Evolutionary conservation across 2,888 invertebrate genomes (phyloP), one percentile per base, ranked within the genome.

Genomic region (Parelbella ahira): DNA sequence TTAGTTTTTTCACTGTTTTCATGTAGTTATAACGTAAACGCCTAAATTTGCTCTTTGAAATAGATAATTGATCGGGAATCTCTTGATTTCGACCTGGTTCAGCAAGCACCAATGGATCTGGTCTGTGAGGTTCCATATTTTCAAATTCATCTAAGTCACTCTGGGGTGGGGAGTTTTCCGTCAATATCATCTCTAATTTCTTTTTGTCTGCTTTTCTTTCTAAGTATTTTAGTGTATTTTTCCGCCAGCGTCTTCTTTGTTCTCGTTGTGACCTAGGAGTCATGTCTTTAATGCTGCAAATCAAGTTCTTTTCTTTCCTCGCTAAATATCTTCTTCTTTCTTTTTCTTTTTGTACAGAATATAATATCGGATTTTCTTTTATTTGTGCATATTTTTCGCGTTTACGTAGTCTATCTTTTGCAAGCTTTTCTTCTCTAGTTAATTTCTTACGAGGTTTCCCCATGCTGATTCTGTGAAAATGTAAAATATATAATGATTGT

Each of bases 301-400:
- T 27, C 13, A 12, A 12, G 5, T 20, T 20, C 6, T 27, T 12
- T 7, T 27, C 12, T 27, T 27, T 11, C 13, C 12, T 6, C 20
- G 3, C 6, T 15, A 15, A 3, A 4, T 15, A 15, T 15, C 15
- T 15, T 4, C 4, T 15, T 4, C 4, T 18, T 32, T 44, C 37
- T 15, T 44, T 37, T 21, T 37, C 37, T 27, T 44, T 44, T 19
- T 44, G 27, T 10, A 25, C 3, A 3, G 32, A 21, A 13, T 37
- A 37, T 32, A 24, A 30, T 1, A 11, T 18, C 1, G 34, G 30
- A 21, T 37, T 28, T 11, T 9, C 7, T 33, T 44, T 44, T 9
- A 37, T 41, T 19, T 8, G n/a, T 9, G 19, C 32, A 15, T 33
- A 41, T 27, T 12, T 27, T 12, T 27, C 13, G 5, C 27, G 12